phyloP scores from a whole-genome alignment of 2,797 vertebrate genomes.

The Telmatherina bonti region DNA sequence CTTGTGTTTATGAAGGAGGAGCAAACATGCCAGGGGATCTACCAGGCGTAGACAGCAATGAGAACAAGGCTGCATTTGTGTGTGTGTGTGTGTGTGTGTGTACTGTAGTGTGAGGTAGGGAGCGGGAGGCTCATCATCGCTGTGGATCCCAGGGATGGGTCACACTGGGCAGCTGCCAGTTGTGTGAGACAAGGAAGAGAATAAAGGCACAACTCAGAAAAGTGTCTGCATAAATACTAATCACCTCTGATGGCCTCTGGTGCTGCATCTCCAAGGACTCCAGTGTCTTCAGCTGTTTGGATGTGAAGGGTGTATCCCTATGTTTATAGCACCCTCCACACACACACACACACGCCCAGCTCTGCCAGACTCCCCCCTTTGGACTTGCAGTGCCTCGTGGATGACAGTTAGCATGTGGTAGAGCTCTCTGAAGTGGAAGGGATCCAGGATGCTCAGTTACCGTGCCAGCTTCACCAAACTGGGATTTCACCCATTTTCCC shows the following conservation, averaged over 20 bases:
- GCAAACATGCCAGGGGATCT: conserved; percentile 71
- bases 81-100: conserved; percentile 17
- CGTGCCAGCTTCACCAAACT: conserved; percentile 78
- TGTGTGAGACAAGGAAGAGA: conserved; percentile 52
- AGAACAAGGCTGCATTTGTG: conserved; percentile 47
- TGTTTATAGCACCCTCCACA: conserved; percentile 41
- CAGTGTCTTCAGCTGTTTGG: conserved; percentile 49
- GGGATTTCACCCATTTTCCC: conserved; percentile 79
- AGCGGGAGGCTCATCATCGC: conserved; percentile 45
- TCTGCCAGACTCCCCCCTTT: conserved; percentile 69
- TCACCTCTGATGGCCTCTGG: conserved; percentile 75
- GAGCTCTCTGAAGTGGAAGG: conserved; percentile 80
- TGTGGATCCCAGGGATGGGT: conserved; percentile 64
- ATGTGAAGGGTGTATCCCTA: conserved; percentile 54
- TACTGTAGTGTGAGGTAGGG: conserved; percentile 20
- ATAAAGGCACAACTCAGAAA: conserved; percentile 57
- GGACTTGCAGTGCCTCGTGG: conserved; percentile 70
- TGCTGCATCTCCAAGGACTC: conserved; percentile 61
- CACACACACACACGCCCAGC: conserved; percentile 1
- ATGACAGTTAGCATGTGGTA: conserved; percentile 86
- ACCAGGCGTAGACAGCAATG: conserved; percentile 64
- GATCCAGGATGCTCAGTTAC: conserved; percentile 75
- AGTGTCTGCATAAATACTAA: conserved; percentile 78
- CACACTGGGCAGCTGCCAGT: conserved; percentile 77
- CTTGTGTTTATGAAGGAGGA: conserved; percentile 83